Evolutionary conservation across 2,797 vertebrate genomes (phyloP).

Genomic region (Chaenodraco wilsoni): DNA sequence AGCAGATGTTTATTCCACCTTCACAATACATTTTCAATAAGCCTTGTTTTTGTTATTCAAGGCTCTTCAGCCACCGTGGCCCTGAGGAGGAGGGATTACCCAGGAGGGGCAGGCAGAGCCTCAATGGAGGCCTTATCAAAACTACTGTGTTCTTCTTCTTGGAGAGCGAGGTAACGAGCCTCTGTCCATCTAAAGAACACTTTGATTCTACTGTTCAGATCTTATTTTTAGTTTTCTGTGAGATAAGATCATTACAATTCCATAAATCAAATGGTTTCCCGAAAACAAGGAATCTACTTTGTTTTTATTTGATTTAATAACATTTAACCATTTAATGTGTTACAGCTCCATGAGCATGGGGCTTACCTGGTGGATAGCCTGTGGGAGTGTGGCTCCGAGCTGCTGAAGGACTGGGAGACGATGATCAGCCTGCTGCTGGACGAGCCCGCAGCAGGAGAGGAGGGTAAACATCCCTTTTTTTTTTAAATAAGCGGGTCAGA

Average conservation of each 20-base stretch:
- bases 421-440: conserved; percentile 97
- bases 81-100: conserved; percentile 91
- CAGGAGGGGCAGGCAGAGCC: conserved; percentile 93
- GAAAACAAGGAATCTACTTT: background rate
- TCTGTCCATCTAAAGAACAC: conserved; percentile 1
- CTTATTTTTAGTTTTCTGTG: background rate
- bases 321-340: conserved; percentile 7
- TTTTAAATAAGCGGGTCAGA: too few species aligned
- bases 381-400: conserved; percentile 96
- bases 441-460: conserved; percentile 93
- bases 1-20: conserved; percentile 8
- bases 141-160: conserved; percentile 97
- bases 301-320: background rate
- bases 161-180: conserved; percentile 91
- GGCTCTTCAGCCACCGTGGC: conserved; percentile 94
- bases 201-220: background rate
- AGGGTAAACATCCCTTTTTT: conserved; percentile 81
- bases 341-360: conserved; percentile 95
- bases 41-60: conserved; percentile 57
- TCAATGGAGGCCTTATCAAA: conserved; percentile 95
- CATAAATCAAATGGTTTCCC: background rate
- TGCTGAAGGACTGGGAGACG: conserved; percentile 99
- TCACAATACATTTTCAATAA: conserved; percentile 1
- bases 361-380: conserved; percentile 98
- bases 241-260: background rate